phyloP scores from a whole-genome alignment of 2,113 vertebrate species.

The Carassius auratus region DNA sequence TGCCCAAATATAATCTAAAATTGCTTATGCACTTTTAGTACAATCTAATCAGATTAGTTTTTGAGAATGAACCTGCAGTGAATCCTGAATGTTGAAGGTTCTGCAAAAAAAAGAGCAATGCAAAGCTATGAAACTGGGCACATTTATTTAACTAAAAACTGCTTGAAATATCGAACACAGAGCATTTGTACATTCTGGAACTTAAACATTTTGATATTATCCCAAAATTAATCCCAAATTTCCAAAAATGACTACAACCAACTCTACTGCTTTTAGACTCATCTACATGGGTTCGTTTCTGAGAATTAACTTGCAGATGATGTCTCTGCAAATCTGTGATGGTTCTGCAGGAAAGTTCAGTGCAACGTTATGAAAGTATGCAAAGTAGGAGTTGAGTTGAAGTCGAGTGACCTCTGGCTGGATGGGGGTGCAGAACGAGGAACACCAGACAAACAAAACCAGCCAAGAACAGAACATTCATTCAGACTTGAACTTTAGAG shows the following conservation, averaged over 20 bases:
- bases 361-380: neutral
- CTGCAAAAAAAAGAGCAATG: neutral
- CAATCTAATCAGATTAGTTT: too few species aligned
- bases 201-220: neutral
- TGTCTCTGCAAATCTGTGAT: neutral
- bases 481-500: conserved; percentile 16
- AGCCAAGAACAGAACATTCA: neutral
- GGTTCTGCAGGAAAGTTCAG: neutral
- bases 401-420: neutral
- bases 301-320: neutral
- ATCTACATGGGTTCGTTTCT: neutral
- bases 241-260: neutral
- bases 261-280: neutral
- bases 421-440: neutral
- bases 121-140: neutral
- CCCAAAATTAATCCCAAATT: neutral
- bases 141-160: neutral
- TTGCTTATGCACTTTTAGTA: too few species aligned
- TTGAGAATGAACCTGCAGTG: too few species aligned
- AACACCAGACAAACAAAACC: neutral
- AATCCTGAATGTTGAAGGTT: too few species aligned
- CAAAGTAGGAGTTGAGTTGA: neutral
- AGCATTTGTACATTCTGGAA: neutral
- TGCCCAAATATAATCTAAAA: too few species aligned
- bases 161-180: neutral